phyloP scores from a whole-genome alignment of 2,888 invertebrate species.

The Fragum whitleyi region DNA sequence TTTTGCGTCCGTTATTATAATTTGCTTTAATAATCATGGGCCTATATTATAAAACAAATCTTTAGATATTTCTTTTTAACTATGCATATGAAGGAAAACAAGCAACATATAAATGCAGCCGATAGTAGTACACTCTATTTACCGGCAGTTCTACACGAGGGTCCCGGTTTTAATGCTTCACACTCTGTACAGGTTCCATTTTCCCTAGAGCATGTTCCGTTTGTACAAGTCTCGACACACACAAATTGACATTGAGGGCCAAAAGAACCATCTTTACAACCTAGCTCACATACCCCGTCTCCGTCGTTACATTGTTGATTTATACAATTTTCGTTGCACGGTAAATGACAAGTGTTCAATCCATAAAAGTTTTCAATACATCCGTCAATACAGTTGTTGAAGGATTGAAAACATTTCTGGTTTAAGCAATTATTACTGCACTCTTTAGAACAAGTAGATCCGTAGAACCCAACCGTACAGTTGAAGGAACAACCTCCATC shows the following conservation, averaged over 20 bases:
- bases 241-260: conserved; percentile 40
- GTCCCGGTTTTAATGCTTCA: neutral
- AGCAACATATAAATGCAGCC: no score
- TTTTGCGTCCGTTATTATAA: no score
- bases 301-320: conserved; percentile 33
- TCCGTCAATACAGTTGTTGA: conserved; percentile 48
- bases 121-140: neutral
- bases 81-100: no score
- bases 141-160: conserved; percentile 53
- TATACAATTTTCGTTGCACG: conserved; percentile 43
- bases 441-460: conserved; percentile 25
- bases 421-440: conserved; percentile 46
- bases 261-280: conserved; percentile 43
- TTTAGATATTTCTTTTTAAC: no score
- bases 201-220: conserved; percentile 43
- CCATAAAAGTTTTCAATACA: conserved; percentile 48
- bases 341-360: conserved; percentile 30
- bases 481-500: conserved; percentile 43
- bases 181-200: conserved; percentile 52
- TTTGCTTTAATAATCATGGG: no score
- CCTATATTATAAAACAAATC: no score
- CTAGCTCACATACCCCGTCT: conserved; percentile 24
- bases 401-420: conserved; percentile 32
- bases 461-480: conserved; percentile 46
- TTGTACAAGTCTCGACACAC: conserved; percentile 47